These are phyloP conservation scores for Thamnophis elegans DNA, from an alignment of 2,797 vertebrate species.

Conservation along the genomic window DNA sequence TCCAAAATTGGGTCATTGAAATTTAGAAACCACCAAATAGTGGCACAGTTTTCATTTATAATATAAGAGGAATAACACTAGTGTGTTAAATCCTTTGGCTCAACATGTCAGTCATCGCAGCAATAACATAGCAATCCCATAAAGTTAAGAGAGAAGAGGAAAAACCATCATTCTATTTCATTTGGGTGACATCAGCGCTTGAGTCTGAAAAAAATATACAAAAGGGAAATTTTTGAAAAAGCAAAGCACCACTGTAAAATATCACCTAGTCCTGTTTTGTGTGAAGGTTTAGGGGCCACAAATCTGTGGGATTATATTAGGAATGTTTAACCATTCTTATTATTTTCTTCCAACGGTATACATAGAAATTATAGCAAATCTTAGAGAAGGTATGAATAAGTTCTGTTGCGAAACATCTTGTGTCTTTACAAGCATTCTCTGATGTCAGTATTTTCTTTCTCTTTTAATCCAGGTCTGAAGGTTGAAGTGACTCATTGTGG, in stretches of 20 bases:
- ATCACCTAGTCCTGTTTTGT: neutral
- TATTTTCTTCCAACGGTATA: neutral
- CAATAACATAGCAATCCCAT: neutral
- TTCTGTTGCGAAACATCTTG: neutral
- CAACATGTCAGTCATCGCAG: neutral
- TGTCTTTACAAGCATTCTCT: slow-evolving; percentile 7
- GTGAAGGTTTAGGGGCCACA: neutral
- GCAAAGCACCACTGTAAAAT: neutral
- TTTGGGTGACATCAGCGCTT: neutral
- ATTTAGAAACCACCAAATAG: neutral
- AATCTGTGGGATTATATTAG: neutral
- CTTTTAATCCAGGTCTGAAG: slow-evolving; percentile 86
- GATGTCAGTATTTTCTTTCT: slow-evolving; percentile 33
- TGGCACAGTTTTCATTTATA: neutral
- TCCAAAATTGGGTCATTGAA: neutral
- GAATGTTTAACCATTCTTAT: neutral
- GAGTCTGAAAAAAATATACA: neutral
- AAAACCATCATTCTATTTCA: neutral
- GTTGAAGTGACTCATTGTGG: slow-evolving; percentile 99
- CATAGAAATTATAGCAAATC: neutral
- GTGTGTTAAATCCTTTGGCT: neutral
- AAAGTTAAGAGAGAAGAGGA: neutral
- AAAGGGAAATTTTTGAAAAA: neutral
- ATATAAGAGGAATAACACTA: neutral
- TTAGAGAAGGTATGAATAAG: neutral